These are phyloP conservation scores for Ochropacha duplaris DNA, from an alignment of 2,888 invertebrate species.

Conservation along the genomic window DNA sequence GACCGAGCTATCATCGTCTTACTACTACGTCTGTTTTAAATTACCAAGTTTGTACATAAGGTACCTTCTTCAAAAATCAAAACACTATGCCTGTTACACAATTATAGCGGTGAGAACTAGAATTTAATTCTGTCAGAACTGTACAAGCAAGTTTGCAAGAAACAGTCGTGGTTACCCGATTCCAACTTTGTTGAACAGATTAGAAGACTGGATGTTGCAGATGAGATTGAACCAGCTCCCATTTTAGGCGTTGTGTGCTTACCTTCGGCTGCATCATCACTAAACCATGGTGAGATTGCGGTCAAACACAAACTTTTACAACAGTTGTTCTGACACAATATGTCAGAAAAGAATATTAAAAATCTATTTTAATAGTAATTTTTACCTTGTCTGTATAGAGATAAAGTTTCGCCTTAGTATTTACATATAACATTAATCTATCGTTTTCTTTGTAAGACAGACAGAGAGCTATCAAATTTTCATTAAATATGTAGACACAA, in stretches of 20 bases:
- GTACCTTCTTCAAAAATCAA: background rate
- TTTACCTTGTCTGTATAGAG: background rate
- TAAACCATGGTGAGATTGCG: too few relatives aligned
- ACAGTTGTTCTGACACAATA: too few relatives aligned
- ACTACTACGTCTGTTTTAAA: too few relatives aligned
- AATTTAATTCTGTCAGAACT: slow-evolving; percentile 42
- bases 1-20: too few relatives aligned
- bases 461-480: background rate
- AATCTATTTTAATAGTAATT: background rate
- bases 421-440: background rate
- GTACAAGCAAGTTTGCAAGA: slow-evolving; percentile 40
- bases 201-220: slow-evolving; percentile 6
- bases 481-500: background rate
- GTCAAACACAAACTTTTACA: too few relatives aligned
- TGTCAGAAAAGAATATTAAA: too few relatives aligned
- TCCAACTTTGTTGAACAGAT: slow-evolving; percentile 37
- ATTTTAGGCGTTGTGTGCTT: too few relatives aligned
- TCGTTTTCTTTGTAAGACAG: background rate
- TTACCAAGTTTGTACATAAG: too few relatives aligned
- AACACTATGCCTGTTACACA: background rate
- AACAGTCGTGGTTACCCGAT: slow-evolving; percentile 32
- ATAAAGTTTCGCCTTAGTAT: background rate
- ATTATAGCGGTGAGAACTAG: slow-evolving; percentile 18
- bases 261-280: too few relatives aligned
- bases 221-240: too few relatives aligned